Percentiles rank a stretch among this genome's conserved stretches.
These are phyloP conservation scores for Drosophila buzzatii DNA, from an alignment of 2,888 invertebrate genomes.

Conservation along the genomic window DNA sequence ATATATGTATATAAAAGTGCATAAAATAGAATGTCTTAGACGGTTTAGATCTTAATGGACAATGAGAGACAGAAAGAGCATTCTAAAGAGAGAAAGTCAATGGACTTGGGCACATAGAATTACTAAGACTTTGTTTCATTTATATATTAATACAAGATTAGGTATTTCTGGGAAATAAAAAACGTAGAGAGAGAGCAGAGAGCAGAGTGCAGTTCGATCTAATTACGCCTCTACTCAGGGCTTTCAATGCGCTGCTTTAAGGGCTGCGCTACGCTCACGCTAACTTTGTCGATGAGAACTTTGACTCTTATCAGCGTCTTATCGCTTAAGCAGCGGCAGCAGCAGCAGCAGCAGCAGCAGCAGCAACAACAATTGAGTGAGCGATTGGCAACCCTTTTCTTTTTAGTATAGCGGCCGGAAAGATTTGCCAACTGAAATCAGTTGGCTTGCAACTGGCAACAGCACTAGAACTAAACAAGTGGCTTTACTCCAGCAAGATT, in stretches of 20 bases:
- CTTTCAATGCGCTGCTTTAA: neutral
- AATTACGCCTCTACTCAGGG: neutral
- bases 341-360: conserved; percentile 30
- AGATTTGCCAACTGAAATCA: conserved; percentile 67
- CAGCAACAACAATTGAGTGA: conserved; percentile 5
- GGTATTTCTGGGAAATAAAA: too few species aligned
- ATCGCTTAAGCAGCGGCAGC: conserved; percentile 46
- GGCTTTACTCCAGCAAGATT: conserved; percentile 20
- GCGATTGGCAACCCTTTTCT: conserved; percentile 55
- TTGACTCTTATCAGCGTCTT: conserved; percentile 44
- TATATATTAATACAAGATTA: too few species aligned
- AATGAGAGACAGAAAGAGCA: neutral
- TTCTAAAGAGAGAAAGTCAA: too few species aligned
- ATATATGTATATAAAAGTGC: too few species aligned
- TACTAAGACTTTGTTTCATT: too few species aligned
- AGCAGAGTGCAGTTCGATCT: neutral
- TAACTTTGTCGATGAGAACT: conserved; percentile 36
- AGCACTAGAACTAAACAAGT: conserved; percentile 44
- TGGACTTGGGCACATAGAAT: too few species aligned
- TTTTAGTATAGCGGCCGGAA: conserved; percentile 31
- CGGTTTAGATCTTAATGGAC: too few species aligned
- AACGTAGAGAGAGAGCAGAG: neutral
- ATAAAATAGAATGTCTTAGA: too few species aligned
- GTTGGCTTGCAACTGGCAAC: conserved; percentile 61
- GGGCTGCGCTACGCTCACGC: conserved; percentile 1